Evolutionary conservation across 2,797 vertebrate genomes (phyloP), one percentile per base, ranked within the genome.

Genomic region (Zalophus californianus): DNA sequence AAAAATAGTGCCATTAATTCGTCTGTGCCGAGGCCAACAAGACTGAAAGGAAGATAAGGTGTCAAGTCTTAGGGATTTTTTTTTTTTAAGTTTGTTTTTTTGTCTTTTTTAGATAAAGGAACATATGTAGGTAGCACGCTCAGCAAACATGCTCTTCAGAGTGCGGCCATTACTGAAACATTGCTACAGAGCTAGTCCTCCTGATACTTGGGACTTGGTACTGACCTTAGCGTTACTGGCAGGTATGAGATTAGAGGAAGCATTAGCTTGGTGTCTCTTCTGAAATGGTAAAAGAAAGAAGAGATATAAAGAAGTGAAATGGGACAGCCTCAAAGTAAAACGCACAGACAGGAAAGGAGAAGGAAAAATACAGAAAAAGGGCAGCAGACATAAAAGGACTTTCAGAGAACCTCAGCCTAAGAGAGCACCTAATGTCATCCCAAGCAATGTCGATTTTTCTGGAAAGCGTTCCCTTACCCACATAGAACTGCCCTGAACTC

Each of bases 1-100:
- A 73, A 99, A 99, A 77, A 99, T 54, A 0, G 98, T 99, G 35
- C 99, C 98, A 0, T 99, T 99, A 62, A 99, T 98, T 91, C 99
- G 98, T 54, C 99, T 99, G 96, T 99, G 99, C n/a, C 96, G 98
- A 90, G 98, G 97, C 96, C 98, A 96, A 97, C 99, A 99, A 0
- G 95, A 97, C 99, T 99, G 98, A 72, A 98, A 99, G 78, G 75
- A 72, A 93, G 44, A 29, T 18, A 90, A n/a, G 16, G 13, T 73
- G 75, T 86, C 15, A 56, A 52, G 78, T 70, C 9, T 78, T 18
- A 9, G 35, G 25, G 18, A 27, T 52, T 52, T 78, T 62, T 91
- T 91, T 70, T 56, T 79, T 54, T 72, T 70, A 52, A 64, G 60
- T 88, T 52, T 68, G 27, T 21, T 44, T 70, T 56, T 91, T 44